These are phyloP conservation scores for Himalopsyche tibetana DNA, from an alignment of 2,888 invertebrate genomes.

Conservation along the genomic window DNA sequence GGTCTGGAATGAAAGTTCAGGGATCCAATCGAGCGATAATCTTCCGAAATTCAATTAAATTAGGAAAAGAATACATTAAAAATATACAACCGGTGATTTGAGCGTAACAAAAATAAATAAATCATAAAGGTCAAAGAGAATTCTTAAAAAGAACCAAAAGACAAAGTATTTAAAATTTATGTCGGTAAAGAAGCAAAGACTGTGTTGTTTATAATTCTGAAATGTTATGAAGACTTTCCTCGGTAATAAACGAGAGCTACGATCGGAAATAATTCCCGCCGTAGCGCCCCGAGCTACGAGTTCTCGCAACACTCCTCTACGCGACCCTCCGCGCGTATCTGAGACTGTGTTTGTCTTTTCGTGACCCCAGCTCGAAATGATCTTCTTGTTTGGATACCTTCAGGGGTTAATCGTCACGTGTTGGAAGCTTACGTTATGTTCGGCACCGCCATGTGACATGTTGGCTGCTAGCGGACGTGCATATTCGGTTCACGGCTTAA, in stretches of 20 bases:
- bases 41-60: too few relatives aligned
- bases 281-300: constrained; percentile 24
- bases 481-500: neutral
- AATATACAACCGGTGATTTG: too few relatives aligned
- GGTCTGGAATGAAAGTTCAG: too few relatives aligned
- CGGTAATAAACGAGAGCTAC: neutral
- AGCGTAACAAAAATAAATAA: too few relatives aligned
- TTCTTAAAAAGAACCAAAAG: neutral
- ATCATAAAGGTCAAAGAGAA: neutral
- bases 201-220: too few relatives aligned
- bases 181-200: too few relatives aligned
- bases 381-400: constrained; percentile 32
- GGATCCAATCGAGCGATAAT: too few relatives aligned
- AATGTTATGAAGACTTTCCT: neutral
- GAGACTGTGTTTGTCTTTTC: constrained; percentile 11
- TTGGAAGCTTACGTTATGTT: neutral
- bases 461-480: neutral
- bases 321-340: neutral
- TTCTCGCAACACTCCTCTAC: constrained; percentile 26
- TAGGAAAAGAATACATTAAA: too few relatives aligned
- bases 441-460: constrained; percentile 2
- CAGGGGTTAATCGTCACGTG: constrained; percentile 42
- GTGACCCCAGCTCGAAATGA: constrained; percentile 10
- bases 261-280: neutral
- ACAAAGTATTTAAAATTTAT: neutral